Conservation (phyloP, 2,113 vertebrate genomes). For the Silurus asotus region DNA sequence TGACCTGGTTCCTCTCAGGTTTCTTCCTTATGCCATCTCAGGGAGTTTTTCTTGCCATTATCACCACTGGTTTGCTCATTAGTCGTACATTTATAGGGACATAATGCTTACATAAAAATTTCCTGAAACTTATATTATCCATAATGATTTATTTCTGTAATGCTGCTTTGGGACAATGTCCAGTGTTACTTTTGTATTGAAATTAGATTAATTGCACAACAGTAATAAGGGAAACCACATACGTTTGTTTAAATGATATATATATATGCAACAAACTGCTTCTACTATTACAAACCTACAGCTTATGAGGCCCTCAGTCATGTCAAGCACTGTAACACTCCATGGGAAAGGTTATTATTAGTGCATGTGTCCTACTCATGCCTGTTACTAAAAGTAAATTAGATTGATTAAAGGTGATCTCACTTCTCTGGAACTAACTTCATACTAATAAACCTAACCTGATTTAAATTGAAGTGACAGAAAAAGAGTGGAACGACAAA, state of each 20-base stretch:
- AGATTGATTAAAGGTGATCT: slow-evolving; percentile 26
- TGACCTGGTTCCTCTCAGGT: too few species aligned
- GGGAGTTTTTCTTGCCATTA: too few species aligned
- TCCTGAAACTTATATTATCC: too few species aligned
- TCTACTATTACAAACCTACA: not conserved
- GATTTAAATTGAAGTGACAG: slow-evolving; percentile 46
- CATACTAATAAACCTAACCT: slow-evolving; percentile 45
- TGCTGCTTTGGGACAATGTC: too few species aligned
- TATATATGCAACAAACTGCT: too few species aligned
- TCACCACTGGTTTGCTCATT: too few species aligned
- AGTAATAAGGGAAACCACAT: not conserved
- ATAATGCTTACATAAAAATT: too few species aligned
- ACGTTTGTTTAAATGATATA: too few species aligned
- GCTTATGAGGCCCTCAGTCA: not conserved
- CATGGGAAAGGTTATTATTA: slow-evolving; percentile 7
- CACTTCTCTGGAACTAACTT: slow-evolving; percentile 23
- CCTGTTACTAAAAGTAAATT: slow-evolving; percentile 14
- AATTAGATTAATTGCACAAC: not conserved
- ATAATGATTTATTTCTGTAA: too few species aligned
- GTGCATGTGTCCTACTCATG: slow-evolving; percentile 19
- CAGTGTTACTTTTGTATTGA: too few species aligned
- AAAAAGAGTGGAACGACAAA: slow-evolving; percentile 21
- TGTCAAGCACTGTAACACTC: slow-evolving; percentile 21
- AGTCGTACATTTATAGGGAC: too few species aligned
- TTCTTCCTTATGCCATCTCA: too few species aligned